Evolutionary conservation across 2,797 vertebrate species (phyloP).

Genomic region (Cossypha heuglini): DNA sequence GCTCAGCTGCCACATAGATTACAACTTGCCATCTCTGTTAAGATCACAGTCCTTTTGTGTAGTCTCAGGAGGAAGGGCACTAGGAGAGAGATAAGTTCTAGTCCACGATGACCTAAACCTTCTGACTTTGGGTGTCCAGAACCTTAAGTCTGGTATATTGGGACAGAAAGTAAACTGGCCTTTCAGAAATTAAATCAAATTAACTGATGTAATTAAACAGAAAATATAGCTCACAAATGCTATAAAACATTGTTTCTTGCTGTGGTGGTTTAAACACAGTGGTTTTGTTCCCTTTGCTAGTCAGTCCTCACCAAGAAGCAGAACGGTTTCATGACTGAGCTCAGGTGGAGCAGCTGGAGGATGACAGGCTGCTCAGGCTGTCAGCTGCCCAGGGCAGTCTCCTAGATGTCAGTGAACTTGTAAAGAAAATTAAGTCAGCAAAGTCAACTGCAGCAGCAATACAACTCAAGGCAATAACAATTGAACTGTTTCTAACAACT

Average conservation of each 20-base stretch:
- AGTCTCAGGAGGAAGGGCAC: neutral
- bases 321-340: conserved; percentile 83
- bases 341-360: conserved; percentile 77
- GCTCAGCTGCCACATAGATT: fast-evolving
- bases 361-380: conserved; percentile 80
- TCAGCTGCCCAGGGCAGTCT: conserved; percentile 81
- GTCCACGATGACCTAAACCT: neutral
- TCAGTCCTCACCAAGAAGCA: conserved; percentile 82
- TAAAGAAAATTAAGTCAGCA: conserved; percentile 82
- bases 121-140: neutral
- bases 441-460: conserved; percentile 81
- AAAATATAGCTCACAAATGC: neutral
- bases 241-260: neutral
- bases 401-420: conserved; percentile 78
- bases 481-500: neutral
- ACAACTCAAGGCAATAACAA: conserved; percentile 74
- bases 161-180: neutral
- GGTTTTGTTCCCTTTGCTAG: conserved; percentile 33
- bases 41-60: neutral
- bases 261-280: neutral
- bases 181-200: neutral
- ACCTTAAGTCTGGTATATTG: neutral
- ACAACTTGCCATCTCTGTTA: neutral
- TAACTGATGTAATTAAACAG: neutral
- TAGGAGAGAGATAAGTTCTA: neutral